Conservation (phyloP, 2,888 invertebrate genomes). For the Ectemnius cavifrons region DNA sequence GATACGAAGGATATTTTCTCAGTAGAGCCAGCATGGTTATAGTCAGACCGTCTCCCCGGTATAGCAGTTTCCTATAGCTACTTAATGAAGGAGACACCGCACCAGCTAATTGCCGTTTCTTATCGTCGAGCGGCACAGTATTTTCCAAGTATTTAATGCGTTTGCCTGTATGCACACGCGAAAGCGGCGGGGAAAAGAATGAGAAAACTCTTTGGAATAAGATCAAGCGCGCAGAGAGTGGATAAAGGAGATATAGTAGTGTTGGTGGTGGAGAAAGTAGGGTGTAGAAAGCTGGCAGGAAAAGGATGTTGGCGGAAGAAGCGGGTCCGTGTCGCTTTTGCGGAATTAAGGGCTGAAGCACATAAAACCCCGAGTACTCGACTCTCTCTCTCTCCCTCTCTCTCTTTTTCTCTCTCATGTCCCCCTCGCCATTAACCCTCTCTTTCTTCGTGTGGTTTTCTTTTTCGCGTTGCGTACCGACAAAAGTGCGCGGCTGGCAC, state of each 20-base stretch:
- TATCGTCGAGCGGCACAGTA: slow-evolving; percentile 21
- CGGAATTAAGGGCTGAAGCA: slow-evolving; percentile 65
- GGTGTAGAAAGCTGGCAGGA: slow-evolving; percentile 37
- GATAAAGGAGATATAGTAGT: not conserved
- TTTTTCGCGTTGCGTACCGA: slow-evolving; percentile 32
- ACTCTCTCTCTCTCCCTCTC: slow-evolving; percentile 31
- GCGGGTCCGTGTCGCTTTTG: slow-evolving; percentile 52
- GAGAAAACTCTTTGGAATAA: slow-evolving; percentile 5
- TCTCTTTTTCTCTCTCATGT: not conserved
- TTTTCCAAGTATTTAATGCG: slow-evolving; percentile 28
- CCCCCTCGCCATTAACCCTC: slow-evolving; percentile 1
- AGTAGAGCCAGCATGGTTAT: not conserved
- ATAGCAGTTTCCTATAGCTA: not conserved
- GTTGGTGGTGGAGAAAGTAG: not conserved
- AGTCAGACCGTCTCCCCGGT: not conserved
- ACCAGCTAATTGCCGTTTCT: slow-evolving; percentile 41
- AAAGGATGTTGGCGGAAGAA: slow-evolving; percentile 41
- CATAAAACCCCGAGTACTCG: slow-evolving; percentile 56
- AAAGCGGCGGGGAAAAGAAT: slow-evolving; percentile 12
- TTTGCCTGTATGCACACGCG: not conserved
- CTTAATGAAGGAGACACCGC: slow-evolving; percentile 17
- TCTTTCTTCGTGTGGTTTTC: slow-evolving; percentile 18
- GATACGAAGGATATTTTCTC: slow-evolving; percentile 14
- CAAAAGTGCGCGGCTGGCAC: slow-evolving; percentile 47
- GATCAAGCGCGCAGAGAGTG: not conserved